Evolutionary conservation across 1,140 invertebrate genomes (phyloP), one percentile per base, ranked within the genome.

Genomic region (Hermetia illucens): DNA sequence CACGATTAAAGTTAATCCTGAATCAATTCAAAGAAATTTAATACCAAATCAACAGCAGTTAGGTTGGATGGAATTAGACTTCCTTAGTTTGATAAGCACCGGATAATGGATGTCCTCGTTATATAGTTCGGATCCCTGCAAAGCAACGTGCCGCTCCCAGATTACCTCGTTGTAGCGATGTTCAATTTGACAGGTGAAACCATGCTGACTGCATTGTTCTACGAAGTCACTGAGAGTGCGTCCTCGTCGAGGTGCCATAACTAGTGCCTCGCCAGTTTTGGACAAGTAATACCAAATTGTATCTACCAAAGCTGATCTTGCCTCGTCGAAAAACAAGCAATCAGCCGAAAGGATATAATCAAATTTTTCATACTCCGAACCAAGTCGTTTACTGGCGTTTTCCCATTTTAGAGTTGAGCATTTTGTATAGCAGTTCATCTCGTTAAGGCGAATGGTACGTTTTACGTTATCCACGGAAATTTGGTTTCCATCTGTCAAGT

Each of bases 291-390:
- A 64, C 60, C 72, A 73, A 31, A 89, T 75, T 29, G 75, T 76
- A 34, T 74, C 68, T 18, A 82, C 73, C 13, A 89, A 61, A 46
- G 80, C 76, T 21, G 70, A 56, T 34, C 83, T 65, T 1, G 74
- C 74, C 31, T 85, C 81, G 53, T 87, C 82, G 61, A 87, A 89
- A 62, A 87, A 89, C 30, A 87, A 56, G 58, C 84, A 87, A 55
- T 85, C 82, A 6, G 83, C 81, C 48, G 77, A 81, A 2, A 86
- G 55, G 21, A 86, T 71, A 17, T 76, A 63, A 60, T 86, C 81
- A 57, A 75, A 84, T 40, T 58, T 52, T 12, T 40, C 39, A 16
- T 45, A 44, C 20, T 54, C 51, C 0, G 49, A 39, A 9, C 41
- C 43, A 0, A 52, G 40, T 21, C 58, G 39, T 3, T 41, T 42